Evolutionary conservation across 30 jellyfish, hydroid and myxozoan species (phyloP), one percentile per base, ranked within the genome.

Genomic region (Aurelia sp.): DNA sequence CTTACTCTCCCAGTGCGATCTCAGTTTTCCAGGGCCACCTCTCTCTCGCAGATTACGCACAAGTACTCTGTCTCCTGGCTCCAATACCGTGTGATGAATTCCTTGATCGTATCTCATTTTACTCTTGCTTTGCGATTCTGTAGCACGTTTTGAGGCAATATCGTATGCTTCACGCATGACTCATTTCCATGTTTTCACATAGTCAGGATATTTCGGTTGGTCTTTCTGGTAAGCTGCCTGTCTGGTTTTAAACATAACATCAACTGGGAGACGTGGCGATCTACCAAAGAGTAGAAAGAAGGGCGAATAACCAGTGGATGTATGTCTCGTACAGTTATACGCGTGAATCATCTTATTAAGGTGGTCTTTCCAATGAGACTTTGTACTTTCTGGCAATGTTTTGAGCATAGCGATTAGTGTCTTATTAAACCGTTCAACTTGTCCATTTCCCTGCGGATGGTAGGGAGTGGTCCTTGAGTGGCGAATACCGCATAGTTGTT

Each of bases 381-480:
- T 40, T 8, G 51, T 40, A 8, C 51, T 10, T 31, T 85, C 85
- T 19, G 82, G 66, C 16, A 85, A 50, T 8, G 90, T 85, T 8
- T 64, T 30, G 0, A 85, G 75, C 95, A 85, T 85, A 20, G 55
- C 17, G 27, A 85, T 22, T 57, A 85, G 4, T 21, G 90, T 74
- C 57, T 73, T 21, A 22, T 85, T 85, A 63, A 72, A 71, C 24
- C 90, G 60, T 63, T 85, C 95, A 85, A 63, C 70, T 60, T 72
- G 63, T 15, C 94, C 94, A 74, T 84, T 84, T 1, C 89, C 81
- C 77, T 53, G 53, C 22, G 89, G 94, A 35, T 84, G 89, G 63
- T 84, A 84, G 17, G 90, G 90, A 55, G 58, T 84, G 19, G 90
- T 84, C 22, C 73, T 51, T 9, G 88, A 60, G 51, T 60, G 69